Evolutionary conservation across 2,797 vertebrate genomes (phyloP).

Genomic region (Coracias cyanogaster): DNA sequence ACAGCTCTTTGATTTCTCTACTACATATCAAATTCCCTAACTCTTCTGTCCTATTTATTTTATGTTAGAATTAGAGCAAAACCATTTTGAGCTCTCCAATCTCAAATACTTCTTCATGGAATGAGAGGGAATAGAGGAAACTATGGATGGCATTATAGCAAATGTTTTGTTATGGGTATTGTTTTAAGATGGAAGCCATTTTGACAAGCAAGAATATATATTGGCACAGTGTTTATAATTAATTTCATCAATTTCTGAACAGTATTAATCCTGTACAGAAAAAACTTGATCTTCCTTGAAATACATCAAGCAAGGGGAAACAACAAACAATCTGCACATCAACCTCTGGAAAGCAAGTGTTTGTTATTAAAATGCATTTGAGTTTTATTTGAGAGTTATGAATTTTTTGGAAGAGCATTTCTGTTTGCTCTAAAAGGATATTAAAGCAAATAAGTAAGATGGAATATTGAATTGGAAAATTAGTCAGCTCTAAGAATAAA

Average conservation of each 20-base stretch:
- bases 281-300: neutral
- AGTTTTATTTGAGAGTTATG: neutral
- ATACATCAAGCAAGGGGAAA: neutral
- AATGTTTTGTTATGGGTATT: neutral
- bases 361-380: neutral
- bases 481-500: slow-evolving; percentile 34
- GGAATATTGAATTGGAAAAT: slow-evolving; percentile 6
- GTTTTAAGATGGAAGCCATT: slow-evolving; percentile 3
- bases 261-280: neutral
- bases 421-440: neutral
- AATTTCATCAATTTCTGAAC: neutral
- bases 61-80: slow-evolving; percentile 13
- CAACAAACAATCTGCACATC: neutral
- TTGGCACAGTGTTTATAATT: slow-evolving; percentile 35
- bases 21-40: neutral
- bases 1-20: neutral
- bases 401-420: neutral
- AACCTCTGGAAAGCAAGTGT: neutral
- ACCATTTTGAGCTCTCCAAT: neutral
- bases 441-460: neutral
- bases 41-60: neutral
- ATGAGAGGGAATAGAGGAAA: neutral
- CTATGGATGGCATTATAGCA: neutral
- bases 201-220: neutral
- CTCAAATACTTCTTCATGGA: neutral